Percentiles rank a stretch among this genome's conserved stretches.
phyloP scores from a whole-genome alignment of 2,888 invertebrate genomes.

The Pseudanteris insignis region DNA sequence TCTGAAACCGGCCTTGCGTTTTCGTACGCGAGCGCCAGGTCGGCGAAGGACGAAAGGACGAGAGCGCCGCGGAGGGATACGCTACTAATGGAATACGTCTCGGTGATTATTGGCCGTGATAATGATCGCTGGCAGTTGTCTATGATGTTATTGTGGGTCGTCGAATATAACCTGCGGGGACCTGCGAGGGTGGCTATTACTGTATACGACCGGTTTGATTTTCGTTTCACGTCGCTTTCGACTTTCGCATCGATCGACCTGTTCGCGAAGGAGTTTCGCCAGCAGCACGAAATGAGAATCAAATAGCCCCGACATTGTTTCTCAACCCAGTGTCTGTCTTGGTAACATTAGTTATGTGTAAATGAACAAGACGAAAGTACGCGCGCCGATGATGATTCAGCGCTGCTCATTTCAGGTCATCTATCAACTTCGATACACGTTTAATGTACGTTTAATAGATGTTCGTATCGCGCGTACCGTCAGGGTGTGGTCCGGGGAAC shows the following conservation, averaged over 20 bases:
- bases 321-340: too few species aligned
- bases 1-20: constrained; percentile 32
- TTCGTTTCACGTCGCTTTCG: constrained; percentile 40
- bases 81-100: constrained; percentile 63
- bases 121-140: constrained; percentile 63
- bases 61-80: constrained; percentile 51
- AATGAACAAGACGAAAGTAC: constrained; percentile 15
- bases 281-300: constrained; percentile 18
- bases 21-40: constrained; percentile 32
- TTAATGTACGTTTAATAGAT: constrained; percentile 34
- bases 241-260: constrained; percentile 33
- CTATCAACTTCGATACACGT: constrained; percentile 23
- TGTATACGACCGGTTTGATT: constrained; percentile 61
- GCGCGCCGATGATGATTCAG: constrained; percentile 11
- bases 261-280: constrained; percentile 27
- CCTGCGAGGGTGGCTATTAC: constrained; percentile 65
- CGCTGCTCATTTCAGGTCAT: constrained; percentile 13
- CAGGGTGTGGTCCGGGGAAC: too few species aligned
- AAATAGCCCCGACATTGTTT: constrained; percentile 26
- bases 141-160: constrained; percentile 64
- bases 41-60: constrained; percentile 31
- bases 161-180: constrained; percentile 58
- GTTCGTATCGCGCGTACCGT: not conserved
- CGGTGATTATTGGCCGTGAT: constrained; percentile 65
- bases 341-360: constrained; percentile 29